These are phyloP conservation scores for Mayetiola destructor DNA, from an alignment of 2,888 invertebrate genomes.

Conservation along the genomic window DNA sequence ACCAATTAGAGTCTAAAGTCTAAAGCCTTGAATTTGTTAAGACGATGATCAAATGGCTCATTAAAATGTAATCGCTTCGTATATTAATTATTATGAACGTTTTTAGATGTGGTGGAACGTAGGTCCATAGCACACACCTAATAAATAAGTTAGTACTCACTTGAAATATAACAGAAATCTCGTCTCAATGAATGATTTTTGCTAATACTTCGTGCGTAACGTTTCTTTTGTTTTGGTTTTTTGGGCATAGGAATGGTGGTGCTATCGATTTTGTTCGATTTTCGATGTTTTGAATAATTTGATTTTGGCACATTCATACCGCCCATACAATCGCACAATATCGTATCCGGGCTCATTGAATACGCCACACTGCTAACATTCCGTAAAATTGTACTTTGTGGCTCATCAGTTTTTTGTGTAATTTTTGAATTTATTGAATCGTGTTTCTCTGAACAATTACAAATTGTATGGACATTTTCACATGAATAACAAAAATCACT, in stretches of 20 bases:
- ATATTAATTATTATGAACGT: no score
- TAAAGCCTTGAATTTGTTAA: no score
- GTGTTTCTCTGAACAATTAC: constrained; percentile 18
- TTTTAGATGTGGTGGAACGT: no score
- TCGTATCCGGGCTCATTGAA: neutral
- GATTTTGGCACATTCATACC: neutral
- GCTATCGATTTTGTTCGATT: neutral
- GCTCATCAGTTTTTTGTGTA: constrained; percentile 15
- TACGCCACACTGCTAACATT: no score
- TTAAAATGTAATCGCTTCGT: no score
- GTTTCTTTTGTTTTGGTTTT: constrained; percentile 22
- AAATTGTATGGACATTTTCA: constrained; percentile 23
- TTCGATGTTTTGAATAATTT: constrained; percentile 4
- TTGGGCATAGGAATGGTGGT: neutral
- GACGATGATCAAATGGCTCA: no score
- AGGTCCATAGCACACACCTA: no score
- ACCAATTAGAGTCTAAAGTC: no score
- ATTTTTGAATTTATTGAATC: neutral
- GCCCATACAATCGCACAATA: neutral
- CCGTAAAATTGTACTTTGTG: neutral
- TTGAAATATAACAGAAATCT: constrained; percentile 16
- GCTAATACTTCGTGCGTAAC: constrained; percentile 21
- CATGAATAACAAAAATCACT: constrained; percentile 24
- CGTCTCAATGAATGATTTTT: constrained; percentile 24
- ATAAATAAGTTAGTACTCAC: constrained; percentile 14